Percentiles rank a stretch among this genome's conserved stretches.
These are phyloP conservation scores for Eledone cirrhosa DNA, from an alignment of 2,888 invertebrate genomes.

Conservation along the genomic window DNA sequence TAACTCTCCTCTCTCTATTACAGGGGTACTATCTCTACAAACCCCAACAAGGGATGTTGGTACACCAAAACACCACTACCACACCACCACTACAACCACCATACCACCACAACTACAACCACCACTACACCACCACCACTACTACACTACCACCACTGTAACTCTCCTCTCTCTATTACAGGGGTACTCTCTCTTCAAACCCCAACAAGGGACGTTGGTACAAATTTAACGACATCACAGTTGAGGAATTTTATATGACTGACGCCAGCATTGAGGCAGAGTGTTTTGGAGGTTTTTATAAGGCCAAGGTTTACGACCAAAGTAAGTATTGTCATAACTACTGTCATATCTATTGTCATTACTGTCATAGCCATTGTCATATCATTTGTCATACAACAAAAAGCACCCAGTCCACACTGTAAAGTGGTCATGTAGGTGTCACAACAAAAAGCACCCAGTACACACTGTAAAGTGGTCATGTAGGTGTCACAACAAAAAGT, in stretches of 20 bases:
- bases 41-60: slow-evolving; percentile 62
- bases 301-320: slow-evolving; percentile 67
- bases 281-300: slow-evolving; percentile 70
- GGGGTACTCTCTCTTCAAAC: slow-evolving; percentile 65
- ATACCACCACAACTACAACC: too few relatives aligned
- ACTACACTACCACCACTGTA: too few relatives aligned
- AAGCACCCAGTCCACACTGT: too few relatives aligned
- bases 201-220: slow-evolving; percentile 68
- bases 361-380: too few relatives aligned
- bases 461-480: too few relatives aligned
- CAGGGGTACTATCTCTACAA: not conserved
- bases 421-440: too few relatives aligned
- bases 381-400: too few relatives aligned
- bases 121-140: slow-evolving; percentile 29
- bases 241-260: slow-evolving; percentile 69
- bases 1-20: not conserved
- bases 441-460: too few relatives aligned
- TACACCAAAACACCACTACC: too few relatives aligned
- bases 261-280: slow-evolving; percentile 68
- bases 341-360: too few relatives aligned
- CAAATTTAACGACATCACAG: slow-evolving; percentile 70
- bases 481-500: too few relatives aligned
- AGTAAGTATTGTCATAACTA: slow-evolving; percentile 41
- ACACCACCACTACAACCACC: too few relatives aligned
- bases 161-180: slow-evolving; percentile 40